These are phyloP conservation scores for Torymus texanus DNA, from an alignment of 2,888 invertebrate genomes.

Conservation along the genomic window DNA sequence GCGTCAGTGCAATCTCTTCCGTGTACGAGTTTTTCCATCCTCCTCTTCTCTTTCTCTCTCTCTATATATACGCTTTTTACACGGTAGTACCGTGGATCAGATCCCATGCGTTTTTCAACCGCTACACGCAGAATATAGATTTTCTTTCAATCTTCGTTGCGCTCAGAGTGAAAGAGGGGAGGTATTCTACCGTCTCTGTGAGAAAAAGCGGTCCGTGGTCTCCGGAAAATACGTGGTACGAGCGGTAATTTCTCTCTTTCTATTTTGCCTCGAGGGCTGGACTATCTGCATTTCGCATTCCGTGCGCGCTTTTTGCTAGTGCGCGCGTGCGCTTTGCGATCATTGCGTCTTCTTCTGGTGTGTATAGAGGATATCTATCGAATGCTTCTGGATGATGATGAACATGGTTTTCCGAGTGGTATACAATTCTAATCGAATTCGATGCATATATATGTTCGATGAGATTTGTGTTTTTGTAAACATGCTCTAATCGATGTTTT, in stretches of 20 bases:
- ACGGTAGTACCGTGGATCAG: not conserved
- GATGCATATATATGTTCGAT: too few species aligned
- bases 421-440: too few species aligned
- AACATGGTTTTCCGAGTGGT: too few species aligned
- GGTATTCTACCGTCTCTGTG: too few species aligned
- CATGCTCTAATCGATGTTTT: not conserved
- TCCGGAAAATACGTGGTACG: conserved; percentile 29
- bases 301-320: not conserved
- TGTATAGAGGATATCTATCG: too few species aligned
- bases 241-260: conserved; percentile 35
- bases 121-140: conserved; percentile 39
- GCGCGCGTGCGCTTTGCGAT: not conserved
- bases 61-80: conserved; percentile 28
- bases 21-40: conserved; percentile 40
- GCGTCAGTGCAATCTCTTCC: conserved; percentile 10
- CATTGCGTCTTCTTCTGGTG: too few species aligned
- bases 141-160: conserved; percentile 44
- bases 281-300: not conserved
- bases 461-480: too few species aligned
- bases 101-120: conserved; percentile 26
- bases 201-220: not conserved
- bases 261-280: not conserved
- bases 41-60: conserved; percentile 58
- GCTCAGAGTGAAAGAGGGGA: not conserved
- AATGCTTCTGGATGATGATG: too few species aligned